phyloP scores from a whole-genome alignment of 2,888 invertebrate species.

The Iphiclides podalirius region DNA sequence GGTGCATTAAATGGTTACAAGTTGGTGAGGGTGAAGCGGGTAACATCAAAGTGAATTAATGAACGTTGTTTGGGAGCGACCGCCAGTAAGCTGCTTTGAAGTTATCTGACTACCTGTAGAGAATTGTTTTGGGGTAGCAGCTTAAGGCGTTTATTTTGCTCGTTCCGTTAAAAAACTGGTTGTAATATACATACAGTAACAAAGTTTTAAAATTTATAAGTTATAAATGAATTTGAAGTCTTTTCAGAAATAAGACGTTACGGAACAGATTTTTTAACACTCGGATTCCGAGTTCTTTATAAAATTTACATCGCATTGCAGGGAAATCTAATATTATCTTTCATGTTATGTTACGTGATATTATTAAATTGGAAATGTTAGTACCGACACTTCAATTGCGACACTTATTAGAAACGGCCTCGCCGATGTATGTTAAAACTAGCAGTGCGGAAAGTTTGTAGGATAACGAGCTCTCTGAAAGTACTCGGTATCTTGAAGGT shows the following conservation, averaged over 20 bases:
- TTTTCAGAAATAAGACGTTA: too few relatives aligned
- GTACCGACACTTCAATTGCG: too few relatives aligned
- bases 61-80: constrained; percentile 78
- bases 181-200: too few relatives aligned
- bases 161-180: background rate
- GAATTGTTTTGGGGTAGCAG: constrained; percentile 6
- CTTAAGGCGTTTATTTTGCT: constrained; percentile 7
- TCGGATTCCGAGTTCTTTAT: too few relatives aligned
- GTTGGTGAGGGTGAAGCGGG: constrained; percentile 29
- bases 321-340: too few relatives aligned
- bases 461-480: constrained; percentile 15
- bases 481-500: background rate
- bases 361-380: too few relatives aligned
- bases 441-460: constrained; percentile 14
- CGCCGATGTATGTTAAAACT: constrained; percentile 13
- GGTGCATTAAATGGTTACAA: background rate
- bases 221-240: too few relatives aligned
- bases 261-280: too few relatives aligned
- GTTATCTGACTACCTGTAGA: constrained; percentile 53
- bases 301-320: too few relatives aligned
- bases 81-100: constrained; percentile 76
- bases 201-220: too few relatives aligned
- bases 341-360: too few relatives aligned
- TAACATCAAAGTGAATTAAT: constrained; percentile 79
- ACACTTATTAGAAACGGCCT: constrained; percentile 18